These are phyloP conservation scores for Diprion similis DNA, from an alignment of 1,140 invertebrate species.

Conservation along the genomic window DNA sequence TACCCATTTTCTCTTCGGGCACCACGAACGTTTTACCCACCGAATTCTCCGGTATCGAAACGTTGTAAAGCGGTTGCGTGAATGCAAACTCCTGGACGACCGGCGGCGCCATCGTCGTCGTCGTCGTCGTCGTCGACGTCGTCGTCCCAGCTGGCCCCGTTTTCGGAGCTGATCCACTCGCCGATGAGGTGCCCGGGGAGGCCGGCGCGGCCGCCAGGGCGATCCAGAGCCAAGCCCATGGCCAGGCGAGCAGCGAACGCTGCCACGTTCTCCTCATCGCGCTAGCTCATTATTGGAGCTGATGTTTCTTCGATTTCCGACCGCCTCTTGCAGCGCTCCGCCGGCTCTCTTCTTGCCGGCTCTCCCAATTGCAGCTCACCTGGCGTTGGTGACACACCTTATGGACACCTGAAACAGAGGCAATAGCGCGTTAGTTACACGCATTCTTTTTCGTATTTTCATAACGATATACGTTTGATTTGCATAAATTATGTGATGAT, in stretches of 20 bases:
- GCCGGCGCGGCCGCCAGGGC: slow-evolving; percentile 44
- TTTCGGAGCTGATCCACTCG: slow-evolving; percentile 14
- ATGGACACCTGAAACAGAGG: slow-evolving; percentile 27
- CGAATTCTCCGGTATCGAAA: slow-evolving; percentile 90
- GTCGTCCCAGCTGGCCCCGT: slow-evolving; percentile 12
- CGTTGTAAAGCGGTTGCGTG: slow-evolving; percentile 82
- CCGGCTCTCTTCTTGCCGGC: slow-evolving; percentile 17
- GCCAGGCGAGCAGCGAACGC: slow-evolving; percentile 51
- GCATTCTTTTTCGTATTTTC: too few relatives aligned
- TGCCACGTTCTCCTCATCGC: slow-evolving; percentile 54
- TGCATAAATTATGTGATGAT: too few relatives aligned
- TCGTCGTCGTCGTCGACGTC: slow-evolving; percentile 23
- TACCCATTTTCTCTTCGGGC: slow-evolving; percentile 74
- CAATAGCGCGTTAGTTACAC: background rate
- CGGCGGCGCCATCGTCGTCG: slow-evolving; percentile 27
- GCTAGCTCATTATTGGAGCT: slow-evolving; percentile 56
- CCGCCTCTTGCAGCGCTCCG: background rate
- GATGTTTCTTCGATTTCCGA: background rate
- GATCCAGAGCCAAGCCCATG: slow-evolving; percentile 57
- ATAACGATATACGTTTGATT: too few relatives aligned
- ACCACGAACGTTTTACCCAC: slow-evolving; percentile 82
- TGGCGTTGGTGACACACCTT: background rate
- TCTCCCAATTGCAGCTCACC: slow-evolving; percentile 3
- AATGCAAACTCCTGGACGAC: slow-evolving; percentile 67
- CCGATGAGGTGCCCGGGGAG: slow-evolving; percentile 9